Conservation (phyloP, 2,888 invertebrate species). For the Brachypalpus laphriformis region DNA sequence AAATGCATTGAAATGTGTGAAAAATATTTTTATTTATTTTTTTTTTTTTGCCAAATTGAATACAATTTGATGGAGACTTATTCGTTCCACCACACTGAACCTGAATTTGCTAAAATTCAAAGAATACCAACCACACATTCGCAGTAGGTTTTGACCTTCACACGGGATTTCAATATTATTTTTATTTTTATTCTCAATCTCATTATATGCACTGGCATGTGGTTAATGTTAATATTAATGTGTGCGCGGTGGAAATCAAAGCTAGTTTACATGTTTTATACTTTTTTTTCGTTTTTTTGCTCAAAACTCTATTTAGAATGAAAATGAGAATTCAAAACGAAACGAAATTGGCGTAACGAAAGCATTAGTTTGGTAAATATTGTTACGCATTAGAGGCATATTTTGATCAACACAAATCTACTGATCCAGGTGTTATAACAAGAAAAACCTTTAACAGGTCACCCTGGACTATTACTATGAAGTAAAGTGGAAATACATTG, state of each 20-base stretch:
- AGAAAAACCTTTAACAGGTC: too few relatives aligned
- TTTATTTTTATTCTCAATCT: background rate
- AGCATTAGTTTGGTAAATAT: background rate
- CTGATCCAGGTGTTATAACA: too few relatives aligned
- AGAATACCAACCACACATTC: background rate
- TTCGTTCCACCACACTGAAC: constrained; percentile 9
- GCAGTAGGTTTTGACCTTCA: constrained; percentile 28
- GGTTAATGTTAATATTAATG: constrained; percentile 5
- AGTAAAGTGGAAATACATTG: too few relatives aligned
- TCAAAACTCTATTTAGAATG: background rate
- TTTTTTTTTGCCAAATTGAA: background rate
- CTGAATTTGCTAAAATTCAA: constrained; percentile 4
- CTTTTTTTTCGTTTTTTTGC: background rate
- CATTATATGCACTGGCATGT: constrained; percentile 1
- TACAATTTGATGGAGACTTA: background rate
- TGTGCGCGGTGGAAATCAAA: constrained; percentile 7
- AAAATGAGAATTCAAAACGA: background rate
- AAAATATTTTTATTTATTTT: background rate
- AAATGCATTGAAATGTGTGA: constrained; percentile 1
- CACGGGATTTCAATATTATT: constrained; percentile 5
- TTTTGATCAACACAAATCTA: too few relatives aligned
- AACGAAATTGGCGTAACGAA: constrained; percentile 1
- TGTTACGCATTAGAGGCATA: background rate
- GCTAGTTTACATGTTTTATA: background rate
- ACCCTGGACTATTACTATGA: too few relatives aligned